These are phyloP conservation scores for Protophormia terraenovae DNA, from an alignment of 2,888 invertebrate species.

Conservation along the genomic window DNA sequence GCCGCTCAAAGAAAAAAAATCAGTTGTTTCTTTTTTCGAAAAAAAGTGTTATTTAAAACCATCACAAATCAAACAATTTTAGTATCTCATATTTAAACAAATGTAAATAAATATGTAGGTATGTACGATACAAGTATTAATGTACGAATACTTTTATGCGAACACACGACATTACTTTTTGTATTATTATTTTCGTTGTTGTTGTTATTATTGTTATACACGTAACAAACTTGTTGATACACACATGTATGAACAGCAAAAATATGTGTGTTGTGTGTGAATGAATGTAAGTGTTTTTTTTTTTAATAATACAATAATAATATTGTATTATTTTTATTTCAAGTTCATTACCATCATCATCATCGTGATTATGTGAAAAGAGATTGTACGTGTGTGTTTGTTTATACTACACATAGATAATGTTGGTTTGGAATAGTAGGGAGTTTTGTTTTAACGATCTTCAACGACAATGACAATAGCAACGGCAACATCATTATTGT, in stretches of 20 bases:
- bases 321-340: slow-evolving; percentile 61
- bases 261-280: slow-evolving; percentile 11
- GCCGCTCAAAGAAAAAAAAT: slow-evolving; percentile 15
- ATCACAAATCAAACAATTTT: slow-evolving; percentile 29
- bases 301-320: slow-evolving; percentile 56
- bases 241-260: slow-evolving; percentile 8
- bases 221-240: slow-evolving; percentile 58
- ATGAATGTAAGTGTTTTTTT: slow-evolving; percentile 21
- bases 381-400: slow-evolving; percentile 50
- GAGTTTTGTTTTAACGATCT: slow-evolving; percentile 38
- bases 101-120: not conserved
- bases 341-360: slow-evolving; percentile 68
- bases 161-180: slow-evolving; percentile 30
- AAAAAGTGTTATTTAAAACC: slow-evolving; percentile 36
- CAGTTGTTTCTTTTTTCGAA: not conserved
- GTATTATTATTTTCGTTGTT: slow-evolving; percentile 1
- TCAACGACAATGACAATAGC: not conserved
- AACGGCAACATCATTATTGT: slow-evolving; percentile 4
- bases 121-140: not conserved
- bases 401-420: slow-evolving; percentile 23
- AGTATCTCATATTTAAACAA: not conserved
- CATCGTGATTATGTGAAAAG: slow-evolving; percentile 59
- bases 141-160: not conserved
- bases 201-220: slow-evolving; percentile 40
- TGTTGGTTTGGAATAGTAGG: slow-evolving; percentile 21